Base-by-base conservation (phyloP, 2,888 invertebrate species). In the Drosophila affinis region DNA sequence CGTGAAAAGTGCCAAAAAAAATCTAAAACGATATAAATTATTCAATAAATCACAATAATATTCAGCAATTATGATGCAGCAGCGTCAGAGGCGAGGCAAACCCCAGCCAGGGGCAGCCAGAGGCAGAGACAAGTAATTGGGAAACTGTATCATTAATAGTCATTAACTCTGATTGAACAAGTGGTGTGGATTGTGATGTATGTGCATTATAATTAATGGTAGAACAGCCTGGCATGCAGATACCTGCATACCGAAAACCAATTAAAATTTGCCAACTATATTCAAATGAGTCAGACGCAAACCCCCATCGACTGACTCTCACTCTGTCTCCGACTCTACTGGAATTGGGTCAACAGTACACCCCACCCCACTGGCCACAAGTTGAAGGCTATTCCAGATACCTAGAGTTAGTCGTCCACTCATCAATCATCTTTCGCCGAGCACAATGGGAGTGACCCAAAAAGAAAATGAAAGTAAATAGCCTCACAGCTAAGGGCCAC, bases 361-460 rank as follows among this genome's bases (percentile, higher is more conserved):
- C n/a, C 12, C 64, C 64, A 45, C 12, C 3, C 21, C 21, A 2
- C 47, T 32, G 29, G 17, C 1, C 5, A 54, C 64, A 78, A 76
- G 70, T 81, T 75, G 78, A 85, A 82, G 83, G 83, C 80, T 64
- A 54, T 57, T 67, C 45, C 59, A 54, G 55, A 29, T 29, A 9
- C 29, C 48, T 51, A 53, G 46, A 34, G 54, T 27, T 47, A 39
- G 64, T 62, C 62, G 58, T 55, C 56, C 46, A 63, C 65, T 86
- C 83, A 83, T 83, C 83, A 83, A 83, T 83, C 83, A 83, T 83
- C 71, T 84, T 76, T 71, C 32, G 68, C 59, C 82, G 67, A 47
- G 57, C 47, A 62, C 70, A 73, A 61, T 76, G 77, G 70, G 48
- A 70, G 53, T 87, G 85, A 84, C 85, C 85, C 81, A 84, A 78